A percentile compares a stretch with the other conserved stretches of the same genome.
These are phyloP conservation scores for Leucoma salicis DNA, from an alignment of 2,888 invertebrate genomes.

Conservation along the genomic window DNA sequence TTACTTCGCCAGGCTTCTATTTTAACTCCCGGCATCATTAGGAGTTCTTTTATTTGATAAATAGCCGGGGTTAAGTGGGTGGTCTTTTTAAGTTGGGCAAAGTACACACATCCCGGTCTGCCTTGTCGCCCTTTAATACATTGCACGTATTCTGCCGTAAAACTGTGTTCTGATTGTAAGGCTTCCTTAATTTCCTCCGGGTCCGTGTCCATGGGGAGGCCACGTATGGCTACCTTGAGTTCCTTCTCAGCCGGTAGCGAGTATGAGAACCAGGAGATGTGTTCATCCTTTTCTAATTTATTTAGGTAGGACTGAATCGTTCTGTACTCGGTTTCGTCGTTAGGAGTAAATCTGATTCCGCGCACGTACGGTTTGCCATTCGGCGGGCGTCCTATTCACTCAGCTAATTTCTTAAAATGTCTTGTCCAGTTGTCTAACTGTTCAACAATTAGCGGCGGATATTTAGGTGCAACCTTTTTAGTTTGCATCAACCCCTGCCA, in stretches of 20 bases:
- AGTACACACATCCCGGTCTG: background rate
- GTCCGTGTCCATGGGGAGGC: background rate
- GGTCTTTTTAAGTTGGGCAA: background rate
- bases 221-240: too few relatives aligned
- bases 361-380: too few relatives aligned
- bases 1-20: background rate
- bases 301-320: background rate
- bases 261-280: slow-evolving; percentile 3
- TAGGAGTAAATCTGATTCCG: background rate
- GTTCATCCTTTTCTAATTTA: background rate
- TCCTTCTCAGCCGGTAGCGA: background rate
- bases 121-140: background rate
- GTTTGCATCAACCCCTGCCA: too few relatives aligned
- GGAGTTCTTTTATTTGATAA: background rate
- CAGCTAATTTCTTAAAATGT: too few relatives aligned
- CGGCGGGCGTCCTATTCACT: too few relatives aligned
- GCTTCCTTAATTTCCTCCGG: background rate
- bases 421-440: too few relatives aligned
- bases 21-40: background rate
- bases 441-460: too few relatives aligned
- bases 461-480: too few relatives aligned
- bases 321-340: background rate
- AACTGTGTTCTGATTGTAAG: background rate
- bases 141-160: background rate
- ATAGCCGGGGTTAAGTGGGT: background rate